Conservation (phyloP, 2,797 vertebrate species). For the Sebastes glaucus region DNA sequence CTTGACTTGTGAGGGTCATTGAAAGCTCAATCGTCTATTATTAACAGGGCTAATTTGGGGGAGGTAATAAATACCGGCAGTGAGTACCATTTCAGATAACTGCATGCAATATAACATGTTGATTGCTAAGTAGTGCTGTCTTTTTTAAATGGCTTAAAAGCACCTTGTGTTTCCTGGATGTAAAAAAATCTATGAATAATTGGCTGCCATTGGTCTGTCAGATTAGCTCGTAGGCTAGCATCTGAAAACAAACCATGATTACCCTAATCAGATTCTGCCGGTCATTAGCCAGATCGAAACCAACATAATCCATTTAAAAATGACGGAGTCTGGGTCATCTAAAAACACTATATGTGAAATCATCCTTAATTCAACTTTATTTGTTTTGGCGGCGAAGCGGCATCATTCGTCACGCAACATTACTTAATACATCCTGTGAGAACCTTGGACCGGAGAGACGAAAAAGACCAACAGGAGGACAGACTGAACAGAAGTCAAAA, state of each 20-base stretch:
- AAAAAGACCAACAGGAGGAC: background rate
- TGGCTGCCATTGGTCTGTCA: background rate
- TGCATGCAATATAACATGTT: background rate
- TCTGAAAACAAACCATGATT: conserved; percentile 42
- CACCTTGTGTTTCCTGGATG: conserved; percentile 10
- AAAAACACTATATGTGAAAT: conserved; percentile 34
- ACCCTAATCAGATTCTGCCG: conserved; percentile 29
- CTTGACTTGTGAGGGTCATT: conserved; percentile 26
- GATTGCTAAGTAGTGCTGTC: background rate
- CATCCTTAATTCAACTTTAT: conserved; percentile 26
- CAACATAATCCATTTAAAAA: conserved; percentile 43
- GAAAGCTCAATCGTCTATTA: conserved; percentile 14
- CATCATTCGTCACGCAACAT: conserved; percentile 32
- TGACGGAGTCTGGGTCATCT: conserved; percentile 26
- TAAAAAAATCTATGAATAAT: conserved; percentile 18
- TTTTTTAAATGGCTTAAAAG: background rate
- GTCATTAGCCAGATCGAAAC: conserved; percentile 35
- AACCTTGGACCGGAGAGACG: background rate
- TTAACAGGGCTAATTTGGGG: conserved; percentile 19
- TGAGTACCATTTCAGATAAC: background rate
- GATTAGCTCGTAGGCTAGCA: conserved; percentile 9
- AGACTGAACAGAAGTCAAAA: conserved; percentile 17
- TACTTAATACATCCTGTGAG: background rate
- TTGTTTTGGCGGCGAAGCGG: conserved; percentile 2
- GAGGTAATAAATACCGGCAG: background rate